Evolutionary conservation across 2,113 vertebrate genomes (phyloP).

Genomic region (Phylloscopus whistleri): DNA sequence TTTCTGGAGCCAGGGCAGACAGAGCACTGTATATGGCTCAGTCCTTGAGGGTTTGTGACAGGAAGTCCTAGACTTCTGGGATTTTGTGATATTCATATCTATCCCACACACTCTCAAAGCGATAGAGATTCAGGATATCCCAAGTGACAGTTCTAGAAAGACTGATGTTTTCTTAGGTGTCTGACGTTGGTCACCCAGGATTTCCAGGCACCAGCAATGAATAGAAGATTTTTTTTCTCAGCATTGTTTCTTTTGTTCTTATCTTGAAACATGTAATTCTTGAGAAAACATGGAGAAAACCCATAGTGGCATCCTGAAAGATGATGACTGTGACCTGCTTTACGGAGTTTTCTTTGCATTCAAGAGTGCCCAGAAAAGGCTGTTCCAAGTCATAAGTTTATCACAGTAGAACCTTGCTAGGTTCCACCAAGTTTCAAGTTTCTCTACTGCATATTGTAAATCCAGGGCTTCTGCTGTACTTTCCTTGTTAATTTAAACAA

Average conservation of each 20-base stretch:
- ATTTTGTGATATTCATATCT: neutral
- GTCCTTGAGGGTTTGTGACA: neutral
- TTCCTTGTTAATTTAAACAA: neutral
- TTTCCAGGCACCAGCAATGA: neutral
- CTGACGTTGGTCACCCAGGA: neutral
- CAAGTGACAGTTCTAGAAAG: neutral
- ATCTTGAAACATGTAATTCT: neutral
- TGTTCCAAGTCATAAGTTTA: neutral
- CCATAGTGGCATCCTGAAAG: neutral
- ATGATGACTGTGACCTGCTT: neutral
- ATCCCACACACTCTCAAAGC: neutral
- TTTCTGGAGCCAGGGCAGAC: neutral
- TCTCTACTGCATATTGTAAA: neutral
- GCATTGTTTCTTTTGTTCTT: neutral
- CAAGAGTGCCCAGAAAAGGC: neutral
- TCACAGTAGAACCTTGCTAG: neutral
- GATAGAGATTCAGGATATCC: neutral
- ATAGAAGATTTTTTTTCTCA: neutral
- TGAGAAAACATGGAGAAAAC: neutral
- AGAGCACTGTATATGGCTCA: neutral
- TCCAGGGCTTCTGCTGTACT: neutral
- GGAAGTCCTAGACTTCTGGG: neutral
- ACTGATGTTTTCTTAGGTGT: neutral
- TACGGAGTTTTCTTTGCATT: neutral
- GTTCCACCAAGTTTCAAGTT: neutral